A percentile compares a stretch with the other conserved stretches of the same genome.
These are phyloP conservation scores for Platypus cylindrus DNA, from an alignment of 2,888 invertebrate genomes.

Conservation along the genomic window DNA sequence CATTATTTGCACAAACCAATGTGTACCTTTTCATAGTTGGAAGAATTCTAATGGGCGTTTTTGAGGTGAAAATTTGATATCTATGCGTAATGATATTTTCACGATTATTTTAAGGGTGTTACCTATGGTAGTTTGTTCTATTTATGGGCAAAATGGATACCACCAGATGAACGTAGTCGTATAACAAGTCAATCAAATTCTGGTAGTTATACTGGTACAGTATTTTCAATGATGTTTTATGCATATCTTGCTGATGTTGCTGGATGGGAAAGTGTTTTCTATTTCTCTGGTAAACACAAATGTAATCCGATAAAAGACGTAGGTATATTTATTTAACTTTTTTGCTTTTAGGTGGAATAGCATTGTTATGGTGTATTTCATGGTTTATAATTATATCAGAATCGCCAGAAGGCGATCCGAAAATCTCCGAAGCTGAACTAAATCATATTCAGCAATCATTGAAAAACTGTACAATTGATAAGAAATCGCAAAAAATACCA, in stretches of 20 bases:
- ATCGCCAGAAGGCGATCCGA: constrained; percentile 60
- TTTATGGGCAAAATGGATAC: constrained; percentile 77
- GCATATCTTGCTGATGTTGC: constrained; percentile 57
- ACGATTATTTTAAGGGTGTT: constrained; percentile 44
- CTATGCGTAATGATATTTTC: not conserved
- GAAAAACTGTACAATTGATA: too few relatives aligned
- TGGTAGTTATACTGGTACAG: constrained; percentile 74
- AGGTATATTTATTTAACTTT: not conserved
- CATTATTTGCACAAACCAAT: constrained; percentile 58
- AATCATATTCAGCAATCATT: constrained; percentile 56
- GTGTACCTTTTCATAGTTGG: constrained; percentile 55
- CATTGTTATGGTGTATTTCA: constrained; percentile 55
- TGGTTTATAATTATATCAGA: constrained; percentile 64
- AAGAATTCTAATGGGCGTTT: constrained; percentile 34
- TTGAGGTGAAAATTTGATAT: constrained; percentile 25
- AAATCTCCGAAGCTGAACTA: constrained; percentile 58
- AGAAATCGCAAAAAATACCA: constrained; percentile 47
- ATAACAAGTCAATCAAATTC: constrained; percentile 72
- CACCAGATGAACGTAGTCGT: constrained; percentile 61
- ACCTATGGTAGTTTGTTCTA: constrained; percentile 69
- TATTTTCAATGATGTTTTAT: constrained; percentile 65
- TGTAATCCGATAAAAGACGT: not conserved
- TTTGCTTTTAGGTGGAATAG: constrained; percentile 42
- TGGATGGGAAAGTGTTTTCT: constrained; percentile 73
- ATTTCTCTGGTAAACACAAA: constrained; percentile 41